Evolutionary conservation across 1,140 invertebrate genomes (phyloP).

Genomic region (Euura lappo): DNA sequence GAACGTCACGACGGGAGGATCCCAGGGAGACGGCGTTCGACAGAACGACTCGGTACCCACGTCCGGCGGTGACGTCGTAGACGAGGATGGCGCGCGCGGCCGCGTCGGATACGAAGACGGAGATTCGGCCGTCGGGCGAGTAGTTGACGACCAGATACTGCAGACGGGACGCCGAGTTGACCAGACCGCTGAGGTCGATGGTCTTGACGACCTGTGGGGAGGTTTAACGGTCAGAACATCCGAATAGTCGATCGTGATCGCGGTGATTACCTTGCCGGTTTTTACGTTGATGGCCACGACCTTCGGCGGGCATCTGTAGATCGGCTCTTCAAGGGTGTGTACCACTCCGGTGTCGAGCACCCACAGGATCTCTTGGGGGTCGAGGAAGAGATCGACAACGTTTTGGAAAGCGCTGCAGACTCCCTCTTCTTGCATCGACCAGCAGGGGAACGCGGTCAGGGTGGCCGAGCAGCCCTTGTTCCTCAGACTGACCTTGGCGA

Average conservation of each 20-base stretch:
- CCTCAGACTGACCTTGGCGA: constrained; percentile 59
- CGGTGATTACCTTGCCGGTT: constrained; percentile 56
- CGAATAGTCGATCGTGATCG: neutral
- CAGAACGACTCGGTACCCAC: constrained; percentile 65
- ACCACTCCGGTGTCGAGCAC: constrained; percentile 67
- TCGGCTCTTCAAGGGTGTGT: constrained; percentile 61
- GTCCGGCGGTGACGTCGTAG: constrained; percentile 64
- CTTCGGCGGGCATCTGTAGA: constrained; percentile 63
- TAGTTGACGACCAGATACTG: constrained; percentile 70
- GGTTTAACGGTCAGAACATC: neutral
- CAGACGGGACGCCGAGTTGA: constrained; percentile 57
- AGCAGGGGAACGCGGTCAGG: constrained; percentile 64
- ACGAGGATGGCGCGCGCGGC: constrained; percentile 68
- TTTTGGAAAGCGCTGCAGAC: constrained; percentile 65
- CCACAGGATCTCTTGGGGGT: constrained; percentile 64
- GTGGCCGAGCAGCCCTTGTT: constrained; percentile 52
- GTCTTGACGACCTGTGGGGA: constrained; percentile 58
- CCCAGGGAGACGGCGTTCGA: constrained; percentile 60
- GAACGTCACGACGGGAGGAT: constrained; percentile 59
- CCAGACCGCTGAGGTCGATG: constrained; percentile 62
- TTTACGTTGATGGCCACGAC: constrained; percentile 63
- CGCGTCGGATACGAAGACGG: constrained; percentile 69
- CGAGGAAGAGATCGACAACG: constrained; percentile 66
- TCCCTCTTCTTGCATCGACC: constrained; percentile 66
- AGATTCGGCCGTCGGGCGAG: constrained; percentile 57